Evolutionary conservation across 2,888 invertebrate genomes (phyloP).

Genomic region (Macroteleia sp.): DNA sequence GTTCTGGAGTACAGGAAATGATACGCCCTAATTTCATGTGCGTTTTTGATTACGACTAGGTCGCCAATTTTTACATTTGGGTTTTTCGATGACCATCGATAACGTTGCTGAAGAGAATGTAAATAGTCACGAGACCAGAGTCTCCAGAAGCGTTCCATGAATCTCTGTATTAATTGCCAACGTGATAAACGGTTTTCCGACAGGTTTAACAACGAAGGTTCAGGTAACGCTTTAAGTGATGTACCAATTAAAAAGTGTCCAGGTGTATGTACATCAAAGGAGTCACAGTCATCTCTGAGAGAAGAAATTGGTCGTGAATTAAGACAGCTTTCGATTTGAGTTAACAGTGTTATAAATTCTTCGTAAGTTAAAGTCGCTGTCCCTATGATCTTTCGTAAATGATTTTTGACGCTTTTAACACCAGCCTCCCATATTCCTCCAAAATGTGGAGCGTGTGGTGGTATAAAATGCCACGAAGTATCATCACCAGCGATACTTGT

Average conservation of each 20-base stretch:
- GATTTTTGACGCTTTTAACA: constrained; percentile 69
- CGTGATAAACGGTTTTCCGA: constrained; percentile 4
- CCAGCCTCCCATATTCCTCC: constrained; percentile 72
- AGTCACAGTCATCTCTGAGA: constrained; percentile 19
- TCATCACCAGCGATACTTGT: not conserved
- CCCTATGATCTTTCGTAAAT: constrained; percentile 64
- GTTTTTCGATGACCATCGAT: constrained; percentile 3
- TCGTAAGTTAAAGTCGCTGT: not conserved
- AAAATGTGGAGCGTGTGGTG: constrained; percentile 68
- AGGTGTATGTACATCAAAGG: constrained; percentile 25
- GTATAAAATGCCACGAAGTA: constrained; percentile 11
- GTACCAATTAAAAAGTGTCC: constrained; percentile 10
- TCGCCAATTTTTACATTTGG: constrained; percentile 22
- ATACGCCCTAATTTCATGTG: too few relatives aligned
- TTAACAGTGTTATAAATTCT: constrained; percentile 19
- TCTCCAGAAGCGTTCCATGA: constrained; percentile 6
- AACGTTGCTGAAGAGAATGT: constrained; percentile 11
- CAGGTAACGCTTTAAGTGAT: not conserved
- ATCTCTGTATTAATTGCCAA: constrained; percentile 13
- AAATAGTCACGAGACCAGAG: constrained; percentile 23
- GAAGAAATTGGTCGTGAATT: constrained; percentile 16
- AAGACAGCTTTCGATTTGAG: constrained; percentile 13
- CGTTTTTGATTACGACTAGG: too few relatives aligned
- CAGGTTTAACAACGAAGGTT: not conserved
- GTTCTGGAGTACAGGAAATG: too few relatives aligned